Percentiles rank a stretch among this genome's conserved stretches.
Conservation (phyloP, 2,888 invertebrate genomes). For the Cantharis rustica region DNA sequence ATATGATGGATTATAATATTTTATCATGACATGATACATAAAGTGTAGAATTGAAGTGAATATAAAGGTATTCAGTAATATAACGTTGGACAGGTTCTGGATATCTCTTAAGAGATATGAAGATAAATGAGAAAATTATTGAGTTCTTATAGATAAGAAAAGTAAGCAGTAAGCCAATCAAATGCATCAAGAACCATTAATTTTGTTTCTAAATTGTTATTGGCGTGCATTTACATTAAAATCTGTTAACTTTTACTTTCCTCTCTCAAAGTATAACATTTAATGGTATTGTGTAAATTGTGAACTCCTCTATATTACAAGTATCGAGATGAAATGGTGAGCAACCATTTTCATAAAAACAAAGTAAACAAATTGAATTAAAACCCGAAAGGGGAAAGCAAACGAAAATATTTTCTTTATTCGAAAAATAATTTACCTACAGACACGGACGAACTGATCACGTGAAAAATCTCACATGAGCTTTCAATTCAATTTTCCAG, state of each 20-base stretch:
- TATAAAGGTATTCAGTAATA: neutral
- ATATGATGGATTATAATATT: constrained; percentile 1
- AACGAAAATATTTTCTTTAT: too few relatives aligned
- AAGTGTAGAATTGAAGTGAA: neutral
- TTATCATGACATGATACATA: constrained; percentile 1
- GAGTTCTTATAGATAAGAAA: neutral
- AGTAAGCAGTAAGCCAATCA: neutral
- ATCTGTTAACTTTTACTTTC: neutral
- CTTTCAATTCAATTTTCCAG: too few relatives aligned
- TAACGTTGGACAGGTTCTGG: neutral
- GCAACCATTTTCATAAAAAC: too few relatives aligned
- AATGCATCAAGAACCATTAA: neutral
- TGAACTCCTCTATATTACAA: too few relatives aligned
- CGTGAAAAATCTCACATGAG: too few relatives aligned
- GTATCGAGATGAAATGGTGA: too few relatives aligned
- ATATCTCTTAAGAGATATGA: neutral
- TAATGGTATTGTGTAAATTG: too few relatives aligned
- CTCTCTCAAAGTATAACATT: neutral
- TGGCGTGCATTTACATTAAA: neutral
- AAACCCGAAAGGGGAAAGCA: too few relatives aligned
- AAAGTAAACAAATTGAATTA: too few relatives aligned
- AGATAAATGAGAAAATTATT: constrained; percentile 1
- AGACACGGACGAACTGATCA: too few relatives aligned
- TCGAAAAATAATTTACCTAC: too few relatives aligned
- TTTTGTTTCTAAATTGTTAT: neutral